Conservation (phyloP, 2,888 invertebrate species). For the Leptogaster cylindrica region DNA sequence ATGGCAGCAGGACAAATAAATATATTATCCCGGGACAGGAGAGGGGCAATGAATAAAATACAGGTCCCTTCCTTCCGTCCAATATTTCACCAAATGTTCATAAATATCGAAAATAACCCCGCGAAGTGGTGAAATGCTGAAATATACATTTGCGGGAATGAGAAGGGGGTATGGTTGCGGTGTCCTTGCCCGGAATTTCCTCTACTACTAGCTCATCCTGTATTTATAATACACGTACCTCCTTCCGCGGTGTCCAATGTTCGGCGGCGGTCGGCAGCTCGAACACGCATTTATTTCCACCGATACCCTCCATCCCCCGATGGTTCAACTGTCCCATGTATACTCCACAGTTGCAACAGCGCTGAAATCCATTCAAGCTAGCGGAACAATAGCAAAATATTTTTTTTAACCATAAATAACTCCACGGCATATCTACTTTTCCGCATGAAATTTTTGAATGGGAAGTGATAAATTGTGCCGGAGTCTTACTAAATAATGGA, state of each 20-base stretch:
- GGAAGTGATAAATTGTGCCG: constrained; percentile 45
- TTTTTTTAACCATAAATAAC: constrained; percentile 37
- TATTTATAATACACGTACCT: background rate
- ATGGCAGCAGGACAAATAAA: constrained; percentile 21
- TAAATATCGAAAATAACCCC: constrained; percentile 33
- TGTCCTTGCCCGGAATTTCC: background rate
- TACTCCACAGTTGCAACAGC: background rate
- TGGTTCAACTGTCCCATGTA: background rate
- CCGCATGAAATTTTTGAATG: constrained; percentile 43
- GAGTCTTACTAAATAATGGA: constrained; percentile 33
- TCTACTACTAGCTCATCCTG: background rate
- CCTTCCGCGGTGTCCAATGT: background rate
- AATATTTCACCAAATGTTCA: constrained; percentile 30
- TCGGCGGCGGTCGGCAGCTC: background rate
- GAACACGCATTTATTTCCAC: constrained; percentile 3
- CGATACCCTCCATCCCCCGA: background rate
- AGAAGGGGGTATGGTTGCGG: too few relatives aligned
- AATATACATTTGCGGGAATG: too few relatives aligned
- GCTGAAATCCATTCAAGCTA: background rate
- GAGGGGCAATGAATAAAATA: constrained; percentile 16
- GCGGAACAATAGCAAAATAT: constrained; percentile 26
- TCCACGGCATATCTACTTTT: constrained; percentile 39
- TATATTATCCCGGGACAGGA: background rate
- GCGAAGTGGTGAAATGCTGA: too few relatives aligned
- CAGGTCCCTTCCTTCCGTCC: constrained; percentile 21